Base-by-base conservation (phyloP, 2,113 vertebrate species). In the Nothoprocta pentlandii region DNA sequence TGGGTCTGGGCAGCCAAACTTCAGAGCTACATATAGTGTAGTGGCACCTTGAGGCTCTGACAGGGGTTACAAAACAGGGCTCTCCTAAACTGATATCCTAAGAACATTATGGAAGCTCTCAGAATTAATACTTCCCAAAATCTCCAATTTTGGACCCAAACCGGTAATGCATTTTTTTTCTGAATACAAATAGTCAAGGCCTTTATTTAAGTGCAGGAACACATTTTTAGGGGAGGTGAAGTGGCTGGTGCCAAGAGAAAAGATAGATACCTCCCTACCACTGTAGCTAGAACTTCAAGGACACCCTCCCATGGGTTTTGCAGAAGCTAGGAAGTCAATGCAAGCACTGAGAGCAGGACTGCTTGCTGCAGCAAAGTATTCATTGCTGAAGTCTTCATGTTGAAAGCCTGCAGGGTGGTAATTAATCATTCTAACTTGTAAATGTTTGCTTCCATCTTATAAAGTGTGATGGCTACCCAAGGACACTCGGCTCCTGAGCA, bases 381-480 rank as follows among this genome's bases (percentile, higher is more conserved):
- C 19, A 0, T 25, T 70, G 49, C 59, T 67, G 41, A 59, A 70
- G 17, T 28, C 0, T 0, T 36, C 61, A 10, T 2, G 2, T 49
- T 8, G 66, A 85, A 87, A 86, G 12, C 4, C 13, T 46, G 9
- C 17, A 80, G 30, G 12, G 7, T 83, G 20, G 30, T 66, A 87
- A 62, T 44, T 80, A 59, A 67, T 51, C 39, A 15, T n/a, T 73
- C 21, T 64, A 49, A 54, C 5, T 32, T 78, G 26, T 66, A 66
- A 54, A 80, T 41, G 2, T 56, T 59, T 17, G 11, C 44, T 44
- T 46, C 30, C 12, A 6, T 66, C 42, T 78, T 67, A 63, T 16
- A 42, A 34, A 63, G 6, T 6, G 2, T 41, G 39, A 36, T 80
- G 56, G n/a, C 19, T 77, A 16, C 10, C 3, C 49, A 44, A 78